These are phyloP conservation scores for Saguinus imperator DNA, from an alignment of 2,113 vertebrate genomes.

Conservation along the genomic window DNA sequence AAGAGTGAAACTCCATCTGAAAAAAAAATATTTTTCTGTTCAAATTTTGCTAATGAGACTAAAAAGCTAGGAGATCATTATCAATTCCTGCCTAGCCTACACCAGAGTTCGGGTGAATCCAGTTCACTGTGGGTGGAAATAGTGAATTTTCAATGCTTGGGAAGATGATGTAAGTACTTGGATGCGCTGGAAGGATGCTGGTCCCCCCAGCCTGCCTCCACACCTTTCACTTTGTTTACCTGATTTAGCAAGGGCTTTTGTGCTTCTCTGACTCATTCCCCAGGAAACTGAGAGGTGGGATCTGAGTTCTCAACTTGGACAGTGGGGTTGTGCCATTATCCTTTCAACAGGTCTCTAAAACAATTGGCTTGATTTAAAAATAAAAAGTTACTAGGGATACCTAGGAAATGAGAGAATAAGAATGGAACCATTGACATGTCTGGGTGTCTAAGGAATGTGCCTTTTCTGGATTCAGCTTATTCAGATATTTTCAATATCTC, in stretches of 20 bases:
- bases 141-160: background rate
- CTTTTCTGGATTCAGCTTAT: background rate
- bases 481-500: background rate
- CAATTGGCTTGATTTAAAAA: background rate
- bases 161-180: background rate
- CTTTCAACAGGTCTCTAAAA: background rate
- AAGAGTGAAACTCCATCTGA: too few species aligned
- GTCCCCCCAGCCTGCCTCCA: fast-evolving
- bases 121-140: background rate
- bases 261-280: background rate
- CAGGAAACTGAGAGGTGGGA: background rate
- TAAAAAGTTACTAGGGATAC: slow-evolving; percentile 20
- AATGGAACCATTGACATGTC: background rate
- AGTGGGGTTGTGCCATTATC: background rate
- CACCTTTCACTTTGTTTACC: background rate
- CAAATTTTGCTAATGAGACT: slow-evolving; percentile 11
- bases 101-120: background rate
- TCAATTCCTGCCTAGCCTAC: background rate
- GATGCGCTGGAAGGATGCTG: background rate
- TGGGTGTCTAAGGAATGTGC: slow-evolving; percentile 5
- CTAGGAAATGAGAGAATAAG: background rate
- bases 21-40: background rate
- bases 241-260: background rate
- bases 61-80: background rate
- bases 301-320: background rate